A percentile compares a stretch with the other conserved stretches of the same genome.
These are phyloP conservation scores for Xylota sylvarum DNA, from an alignment of 2,888 invertebrate species.

Conservation along the genomic window DNA sequence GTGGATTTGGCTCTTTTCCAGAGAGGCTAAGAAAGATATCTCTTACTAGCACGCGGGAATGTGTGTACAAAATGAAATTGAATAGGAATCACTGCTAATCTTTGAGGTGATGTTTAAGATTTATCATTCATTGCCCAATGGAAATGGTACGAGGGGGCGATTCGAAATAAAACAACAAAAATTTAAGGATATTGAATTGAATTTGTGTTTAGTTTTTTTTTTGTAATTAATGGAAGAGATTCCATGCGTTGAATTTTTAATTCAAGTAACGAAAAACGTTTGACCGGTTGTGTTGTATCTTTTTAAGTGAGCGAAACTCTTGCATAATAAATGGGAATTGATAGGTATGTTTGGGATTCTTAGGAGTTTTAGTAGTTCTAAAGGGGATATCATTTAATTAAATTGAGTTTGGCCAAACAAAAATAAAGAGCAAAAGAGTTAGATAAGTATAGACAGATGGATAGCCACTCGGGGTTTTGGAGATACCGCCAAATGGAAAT, in stretches of 20 bases:
- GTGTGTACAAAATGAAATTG: conserved; percentile 60
- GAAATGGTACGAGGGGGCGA: conserved; percentile 18
- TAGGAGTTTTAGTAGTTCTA: conserved; percentile 39
- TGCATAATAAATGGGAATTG: conserved; percentile 72
- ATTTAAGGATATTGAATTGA: conserved; percentile 31
- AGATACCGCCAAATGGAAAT: conserved; percentile 51
- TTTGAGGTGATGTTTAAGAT: conserved; percentile 64
- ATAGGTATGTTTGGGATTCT: conserved; percentile 58
- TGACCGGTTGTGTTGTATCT: conserved; percentile 26
- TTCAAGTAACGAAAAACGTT: conserved; percentile 41
- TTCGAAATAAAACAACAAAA: conserved; percentile 23
- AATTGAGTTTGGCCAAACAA: conserved; percentile 59
- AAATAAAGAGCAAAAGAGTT: conserved; percentile 18
- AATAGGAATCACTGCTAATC: conserved; percentile 74
- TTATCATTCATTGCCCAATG: too few relatives aligned
- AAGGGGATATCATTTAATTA: conserved; percentile 67
- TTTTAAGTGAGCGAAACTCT: conserved; percentile 14
- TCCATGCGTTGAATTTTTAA: conserved; percentile 73
- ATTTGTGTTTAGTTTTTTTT: conserved; percentile 14
- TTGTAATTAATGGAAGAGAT: conserved; percentile 68
- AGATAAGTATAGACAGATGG: conserved; percentile 46
- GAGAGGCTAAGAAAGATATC: conserved; percentile 63
- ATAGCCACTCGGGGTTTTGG: conserved; percentile 38
- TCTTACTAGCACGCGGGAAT: conserved; percentile 56
- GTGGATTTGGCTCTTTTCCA: conserved; percentile 58